Percentiles rank a stretch among this genome's conserved stretches.
These are phyloP conservation scores for Sialia sialis DNA, from an alignment of 2,113 vertebrate genomes.

Conservation along the genomic window DNA sequence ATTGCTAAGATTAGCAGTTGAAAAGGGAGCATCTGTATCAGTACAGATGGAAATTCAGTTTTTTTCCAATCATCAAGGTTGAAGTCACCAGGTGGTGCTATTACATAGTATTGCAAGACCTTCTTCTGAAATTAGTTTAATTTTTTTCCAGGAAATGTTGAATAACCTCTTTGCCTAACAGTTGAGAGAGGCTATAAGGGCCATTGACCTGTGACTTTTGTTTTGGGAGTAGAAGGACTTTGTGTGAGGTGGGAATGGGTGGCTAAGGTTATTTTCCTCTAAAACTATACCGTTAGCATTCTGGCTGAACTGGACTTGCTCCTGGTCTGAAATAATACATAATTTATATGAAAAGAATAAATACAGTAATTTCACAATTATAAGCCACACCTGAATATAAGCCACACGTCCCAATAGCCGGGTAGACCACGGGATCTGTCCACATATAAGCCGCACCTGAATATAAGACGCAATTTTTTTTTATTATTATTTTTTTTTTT, in stretches of 20 bases:
- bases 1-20: not conserved
- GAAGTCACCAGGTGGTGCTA: conserved; percentile 57
- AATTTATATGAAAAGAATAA: rapidly evolving
- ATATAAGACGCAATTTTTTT: too few species aligned
- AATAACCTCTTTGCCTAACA: not conserved
- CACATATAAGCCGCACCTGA: too few species aligned
- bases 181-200: not conserved
- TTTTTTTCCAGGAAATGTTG: not conserved
- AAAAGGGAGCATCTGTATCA: not conserved
- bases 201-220: not conserved
- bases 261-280: not conserved
- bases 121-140: not conserved
- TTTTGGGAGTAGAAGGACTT: not conserved
- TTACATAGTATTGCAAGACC: not conserved
- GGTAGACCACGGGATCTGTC: too few species aligned
- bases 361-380: too few species aligned
- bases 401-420: too few species aligned
- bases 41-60: not conserved
- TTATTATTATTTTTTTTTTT: too few species aligned
- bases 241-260: not conserved
- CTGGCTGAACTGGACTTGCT: not conserved
- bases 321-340: not conserved
- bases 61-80: not conserved
- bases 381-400: too few species aligned
- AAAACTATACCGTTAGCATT: not conserved